phyloP scores from a whole-genome alignment of 2,888 invertebrate genomes.

The Pandemis corylana region DNA sequence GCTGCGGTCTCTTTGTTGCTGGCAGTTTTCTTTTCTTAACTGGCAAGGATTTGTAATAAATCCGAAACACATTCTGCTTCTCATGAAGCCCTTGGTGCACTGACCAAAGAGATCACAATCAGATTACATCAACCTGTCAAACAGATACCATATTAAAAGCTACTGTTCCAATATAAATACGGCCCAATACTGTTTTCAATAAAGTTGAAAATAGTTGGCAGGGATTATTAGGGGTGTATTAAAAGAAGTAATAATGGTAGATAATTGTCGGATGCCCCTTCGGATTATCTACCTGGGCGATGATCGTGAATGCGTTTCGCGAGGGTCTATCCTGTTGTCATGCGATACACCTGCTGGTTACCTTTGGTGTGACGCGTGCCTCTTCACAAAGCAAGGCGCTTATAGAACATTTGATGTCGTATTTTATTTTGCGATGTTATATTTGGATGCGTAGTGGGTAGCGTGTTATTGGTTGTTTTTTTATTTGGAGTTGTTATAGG shows the following conservation, averaged over 20 bases:
- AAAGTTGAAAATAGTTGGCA: constrained; percentile 32
- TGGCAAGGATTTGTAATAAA: constrained; percentile 5
- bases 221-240: constrained; percentile 42
- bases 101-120: constrained; percentile 59
- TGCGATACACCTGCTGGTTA: constrained; percentile 70
- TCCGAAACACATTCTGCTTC: constrained; percentile 44
- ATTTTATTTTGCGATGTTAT: constrained; percentile 34
- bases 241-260: constrained; percentile 64
- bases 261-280: constrained; percentile 72
- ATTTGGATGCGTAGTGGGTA: constrained; percentile 11
- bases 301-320: constrained; percentile 58
- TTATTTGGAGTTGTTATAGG: constrained; percentile 4
- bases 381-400: constrained; percentile 19
- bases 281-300: constrained; percentile 80
- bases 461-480: background rate
- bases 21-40: background rate
- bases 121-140: constrained; percentile 78
- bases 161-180: constrained; percentile 48
- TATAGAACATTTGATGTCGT: constrained; percentile 37
- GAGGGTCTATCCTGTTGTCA: constrained; percentile 47
- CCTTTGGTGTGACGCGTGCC: constrained; percentile 74
- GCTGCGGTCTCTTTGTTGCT: background rate
- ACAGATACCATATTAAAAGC: constrained; percentile 64
- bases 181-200: constrained; percentile 34
- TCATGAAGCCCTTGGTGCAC: constrained; percentile 62